Base-by-base conservation (phyloP, 2,113 vertebrate species). In the Nesogale talazaci region DNA sequence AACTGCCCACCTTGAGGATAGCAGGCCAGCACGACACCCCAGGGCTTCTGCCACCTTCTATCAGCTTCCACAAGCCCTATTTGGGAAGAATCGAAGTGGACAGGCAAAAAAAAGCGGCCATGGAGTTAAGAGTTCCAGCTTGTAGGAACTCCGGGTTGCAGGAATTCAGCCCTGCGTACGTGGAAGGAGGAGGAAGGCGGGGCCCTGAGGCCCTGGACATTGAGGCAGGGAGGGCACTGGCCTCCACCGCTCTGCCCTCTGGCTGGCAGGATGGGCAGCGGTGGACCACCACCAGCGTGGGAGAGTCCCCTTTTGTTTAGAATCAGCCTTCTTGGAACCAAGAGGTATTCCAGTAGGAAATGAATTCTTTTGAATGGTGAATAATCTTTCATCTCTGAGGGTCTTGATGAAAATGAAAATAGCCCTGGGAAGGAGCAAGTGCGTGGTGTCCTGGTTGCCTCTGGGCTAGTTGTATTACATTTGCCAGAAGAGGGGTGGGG, bases 201-300 rank as follows among this genome's bases (percentile, higher is more conserved):
- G 6, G 11, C 65, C 34, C 25, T 29, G 17, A 27, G n/a, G 27
- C 25, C 56, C 1, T 6, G 19, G 75, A 52, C 12, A 6, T 19
- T 34, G 38, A 56, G 56, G 75, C 63, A 36, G 42, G 78, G 59
- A 78, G 38, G 1, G 0, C 1, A 3, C 11, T 27, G 46, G 40
- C 29, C 12, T 84, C 74, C 67, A 9, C 36, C 40, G 29, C 16
- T 14, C 63, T 7, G 16, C 46, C 46, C 22, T 38, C 23, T 16
- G 16, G n/a, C 10, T 10, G 17, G n/a, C 34, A 19, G 14, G 6
- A 22, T 3, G 23, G 0, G 25, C 25, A 2, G 34, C 0, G 0
- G 1, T 5, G 16, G 40, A 40, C 27, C 3, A 3, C 31, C 42
- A 85, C 38, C 31, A 93, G 46, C 19, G 8, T 2, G n/a, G 59